Conservation (phyloP, 2,797 vertebrate species). For the Acrocephalus scirpaceus region DNA sequence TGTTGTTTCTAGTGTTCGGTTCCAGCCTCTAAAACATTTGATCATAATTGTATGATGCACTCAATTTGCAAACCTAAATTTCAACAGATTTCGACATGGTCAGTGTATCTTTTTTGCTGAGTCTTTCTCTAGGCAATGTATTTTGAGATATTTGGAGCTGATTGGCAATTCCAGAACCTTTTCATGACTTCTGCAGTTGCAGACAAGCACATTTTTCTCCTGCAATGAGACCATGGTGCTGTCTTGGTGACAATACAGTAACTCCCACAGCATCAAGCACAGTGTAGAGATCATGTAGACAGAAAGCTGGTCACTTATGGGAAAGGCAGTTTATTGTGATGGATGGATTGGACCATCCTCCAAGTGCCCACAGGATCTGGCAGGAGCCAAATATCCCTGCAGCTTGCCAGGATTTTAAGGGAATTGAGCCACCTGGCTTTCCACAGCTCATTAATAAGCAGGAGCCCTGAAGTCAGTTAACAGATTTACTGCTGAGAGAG, state of each 20-base stretch:
- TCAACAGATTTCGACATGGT: neutral
- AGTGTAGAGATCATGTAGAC: neutral
- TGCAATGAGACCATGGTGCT: neutral
- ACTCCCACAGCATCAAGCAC: neutral
- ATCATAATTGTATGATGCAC: neutral
- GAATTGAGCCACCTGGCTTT: conserved; percentile 8
- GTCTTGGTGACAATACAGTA: neutral
- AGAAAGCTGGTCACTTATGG: neutral
- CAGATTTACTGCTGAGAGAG: neutral
- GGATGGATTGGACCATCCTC: neutral
- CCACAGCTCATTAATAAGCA: neutral
- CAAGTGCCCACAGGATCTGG: neutral
- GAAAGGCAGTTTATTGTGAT: neutral
- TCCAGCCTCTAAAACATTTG: neutral
- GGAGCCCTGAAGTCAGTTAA: neutral
- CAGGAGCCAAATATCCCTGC: neutral
- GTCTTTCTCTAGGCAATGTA: neutral
- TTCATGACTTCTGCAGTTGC: neutral
- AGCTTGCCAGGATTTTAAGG: neutral
- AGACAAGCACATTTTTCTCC: neutral
- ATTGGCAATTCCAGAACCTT: neutral
- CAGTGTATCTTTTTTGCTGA: neutral
- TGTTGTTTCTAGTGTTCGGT: neutral
- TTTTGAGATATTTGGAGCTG: neutral
- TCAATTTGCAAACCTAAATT: neutral